These are phyloP conservation scores for Venustoraphidia nigricollis DNA, from an alignment of 2,888 invertebrate species.

Conservation along the genomic window DNA sequence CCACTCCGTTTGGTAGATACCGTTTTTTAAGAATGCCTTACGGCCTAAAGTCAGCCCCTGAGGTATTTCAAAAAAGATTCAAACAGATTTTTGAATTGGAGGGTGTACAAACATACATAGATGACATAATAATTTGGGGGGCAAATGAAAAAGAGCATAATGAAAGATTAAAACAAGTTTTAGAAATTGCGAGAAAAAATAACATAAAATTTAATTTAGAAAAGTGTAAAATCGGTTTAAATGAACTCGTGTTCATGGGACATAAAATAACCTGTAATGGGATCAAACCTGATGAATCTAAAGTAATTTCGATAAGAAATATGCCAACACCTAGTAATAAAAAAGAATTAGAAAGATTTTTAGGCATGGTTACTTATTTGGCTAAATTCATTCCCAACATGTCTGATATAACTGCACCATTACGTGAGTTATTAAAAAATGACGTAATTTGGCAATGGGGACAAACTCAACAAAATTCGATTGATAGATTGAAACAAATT, in stretches of 20 bases:
- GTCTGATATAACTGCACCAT: conserved; percentile 6
- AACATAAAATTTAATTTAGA: conserved; percentile 7
- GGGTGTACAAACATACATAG: conserved; percentile 12
- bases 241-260: conserved; percentile 8
- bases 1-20: no score
- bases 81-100: background rate
- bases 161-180: conserved; percentile 10
- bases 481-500: no score
- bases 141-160: conserved; percentile 11
- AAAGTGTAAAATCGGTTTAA: conserved; percentile 6
- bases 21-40: no score
- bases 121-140: conserved; percentile 13
- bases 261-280: conserved; percentile 5
- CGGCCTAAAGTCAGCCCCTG: no score
- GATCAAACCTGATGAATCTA: conserved; percentile 8
- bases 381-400: conserved; percentile 9
- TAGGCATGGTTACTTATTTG: conserved; percentile 10
- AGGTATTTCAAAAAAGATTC: no score
- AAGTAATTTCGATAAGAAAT: conserved; percentile 1
- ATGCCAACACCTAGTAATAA: conserved; percentile 3
- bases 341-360: conserved; percentile 5
- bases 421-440: conserved; percentile 11
- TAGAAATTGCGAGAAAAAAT: conserved; percentile 8
- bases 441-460: conserved; percentile 9
- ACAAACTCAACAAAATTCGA: no score